These are phyloP conservation scores for Antheraea pernyi DNA, from an alignment of 1,140 invertebrate genomes.

Conservation along the genomic window DNA sequence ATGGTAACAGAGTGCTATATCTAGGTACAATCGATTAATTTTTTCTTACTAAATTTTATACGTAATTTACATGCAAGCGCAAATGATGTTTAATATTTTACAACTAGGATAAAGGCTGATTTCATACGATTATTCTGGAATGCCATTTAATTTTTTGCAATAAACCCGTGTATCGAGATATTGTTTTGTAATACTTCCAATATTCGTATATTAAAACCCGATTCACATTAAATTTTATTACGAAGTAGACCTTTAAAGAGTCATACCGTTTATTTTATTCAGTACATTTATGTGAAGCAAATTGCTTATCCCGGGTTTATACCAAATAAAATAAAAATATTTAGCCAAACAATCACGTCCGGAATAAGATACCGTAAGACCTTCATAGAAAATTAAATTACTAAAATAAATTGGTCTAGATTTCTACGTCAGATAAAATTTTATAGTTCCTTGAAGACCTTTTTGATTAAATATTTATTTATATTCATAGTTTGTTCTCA, in stretches of 20 bases:
- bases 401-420: conserved; percentile 3
- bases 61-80: too few relatives aligned
- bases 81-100: too few relatives aligned
- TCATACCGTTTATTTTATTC: neutral
- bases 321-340: conserved; percentile 4
- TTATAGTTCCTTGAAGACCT: neutral
- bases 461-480: neutral
- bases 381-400: conserved; percentile 6
- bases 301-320: neutral
- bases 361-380: neutral
- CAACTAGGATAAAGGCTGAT: too few relatives aligned
- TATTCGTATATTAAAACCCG: too few relatives aligned
- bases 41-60: too few relatives aligned
- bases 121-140: too few relatives aligned
- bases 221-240: neutral
- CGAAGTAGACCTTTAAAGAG: neutral
- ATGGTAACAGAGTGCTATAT: too few relatives aligned
- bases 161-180: too few relatives aligned
- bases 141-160: too few relatives aligned
- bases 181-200: too few relatives aligned
- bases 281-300: conserved; percentile 5
- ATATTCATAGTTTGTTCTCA: neutral
- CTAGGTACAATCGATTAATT: too few relatives aligned
- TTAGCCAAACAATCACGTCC: neutral
- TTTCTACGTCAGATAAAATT: neutral